Base-by-base conservation (phyloP, 2,888 invertebrate species). In the Brachyptera risi region DNA sequence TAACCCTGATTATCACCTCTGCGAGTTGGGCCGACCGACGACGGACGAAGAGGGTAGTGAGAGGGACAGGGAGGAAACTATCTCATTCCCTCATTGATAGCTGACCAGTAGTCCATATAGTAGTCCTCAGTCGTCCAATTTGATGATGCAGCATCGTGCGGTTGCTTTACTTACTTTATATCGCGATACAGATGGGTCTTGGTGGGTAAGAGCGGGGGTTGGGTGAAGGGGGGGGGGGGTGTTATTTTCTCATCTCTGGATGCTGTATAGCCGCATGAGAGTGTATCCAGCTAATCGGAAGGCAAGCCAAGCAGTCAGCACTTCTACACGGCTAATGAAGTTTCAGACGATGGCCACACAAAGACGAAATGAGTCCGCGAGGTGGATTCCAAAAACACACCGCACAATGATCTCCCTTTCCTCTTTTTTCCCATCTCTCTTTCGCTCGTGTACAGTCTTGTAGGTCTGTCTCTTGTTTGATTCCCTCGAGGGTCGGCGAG, bases 271-370 rank as follows among this genome's bases (percentile, higher is more conserved):
- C 58, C 57, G 42, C 54, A 54, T 54, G 24, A 42, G 54, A 60
- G 63, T n/a, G n/a, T 60, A 63, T 63, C 60, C 54, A 37, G 60
- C 63, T 63, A 63, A 63, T 63, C 63, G 63, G 61, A 62, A 62
- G 59, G 62, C 62, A 59, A 31, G 51, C 62, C 62, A 54, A 60
- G 56, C 63, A 63, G 64, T 64, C 64, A 64, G 64, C 64, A 64
- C 59, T 64, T 64, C 64, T 61, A 50, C 64, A 47, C 63, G 38
- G 61, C 64, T 64, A 64, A 64, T 64, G 62, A 64, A 64, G 62
- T 64, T 64, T 64, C 26, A 60, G 47, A 51, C 11, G 58, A 44
- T 49, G 51, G 54, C 42, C 50, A 56, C 47, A 49, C 47, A 56
- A 44, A 58, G 58, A 50, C 37, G 49, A 59, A 61, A 60, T 47